Evolutionary conservation across 2,888 invertebrate genomes (phyloP).

Genomic region (Ernsta delagoae): DNA sequence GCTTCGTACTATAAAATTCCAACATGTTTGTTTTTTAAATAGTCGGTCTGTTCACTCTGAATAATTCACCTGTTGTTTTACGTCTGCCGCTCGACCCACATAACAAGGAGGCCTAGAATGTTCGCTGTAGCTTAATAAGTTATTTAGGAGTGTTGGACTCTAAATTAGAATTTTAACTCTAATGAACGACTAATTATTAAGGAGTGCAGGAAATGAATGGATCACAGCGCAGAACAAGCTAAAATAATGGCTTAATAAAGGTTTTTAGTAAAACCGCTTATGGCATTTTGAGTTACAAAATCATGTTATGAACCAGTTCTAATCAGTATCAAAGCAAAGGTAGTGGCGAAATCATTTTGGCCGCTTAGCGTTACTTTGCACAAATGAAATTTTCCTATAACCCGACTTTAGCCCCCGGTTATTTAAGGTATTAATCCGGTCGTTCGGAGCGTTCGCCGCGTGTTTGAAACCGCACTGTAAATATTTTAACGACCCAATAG

Average conservation of each 20-base stretch:
- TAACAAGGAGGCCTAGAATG: constrained; percentile 25
- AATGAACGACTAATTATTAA: neutral
- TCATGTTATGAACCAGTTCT: neutral
- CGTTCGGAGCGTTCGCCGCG: constrained; percentile 51
- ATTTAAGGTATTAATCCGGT: constrained; percentile 51
- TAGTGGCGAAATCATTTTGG: constrained; percentile 4
- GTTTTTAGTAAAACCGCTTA: neutral
- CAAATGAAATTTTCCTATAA: constrained; percentile 31
- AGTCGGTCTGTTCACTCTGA: constrained; percentile 32
- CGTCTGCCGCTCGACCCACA: constrained; percentile 29
- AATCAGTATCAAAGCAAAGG: too few species aligned
- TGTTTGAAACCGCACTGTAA: constrained; percentile 69
- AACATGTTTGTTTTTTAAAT: constrained; percentile 37
- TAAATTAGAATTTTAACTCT: neutral
- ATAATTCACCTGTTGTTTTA: constrained; percentile 34
- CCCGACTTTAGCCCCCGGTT: constrained; percentile 33
- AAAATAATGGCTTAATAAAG: neutral
- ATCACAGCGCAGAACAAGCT: too few species aligned
- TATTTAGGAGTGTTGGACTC: neutral
- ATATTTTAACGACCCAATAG: constrained; percentile 67
- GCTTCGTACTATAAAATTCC: constrained; percentile 27
- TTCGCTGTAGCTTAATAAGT: constrained; percentile 18
- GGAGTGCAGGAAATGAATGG: too few species aligned
- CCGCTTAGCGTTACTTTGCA: constrained; percentile 10
- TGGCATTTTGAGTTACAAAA: constrained; percentile 1